Conservation (phyloP, 2,797 vertebrate species). For the Protonibea diacanthus region DNA sequence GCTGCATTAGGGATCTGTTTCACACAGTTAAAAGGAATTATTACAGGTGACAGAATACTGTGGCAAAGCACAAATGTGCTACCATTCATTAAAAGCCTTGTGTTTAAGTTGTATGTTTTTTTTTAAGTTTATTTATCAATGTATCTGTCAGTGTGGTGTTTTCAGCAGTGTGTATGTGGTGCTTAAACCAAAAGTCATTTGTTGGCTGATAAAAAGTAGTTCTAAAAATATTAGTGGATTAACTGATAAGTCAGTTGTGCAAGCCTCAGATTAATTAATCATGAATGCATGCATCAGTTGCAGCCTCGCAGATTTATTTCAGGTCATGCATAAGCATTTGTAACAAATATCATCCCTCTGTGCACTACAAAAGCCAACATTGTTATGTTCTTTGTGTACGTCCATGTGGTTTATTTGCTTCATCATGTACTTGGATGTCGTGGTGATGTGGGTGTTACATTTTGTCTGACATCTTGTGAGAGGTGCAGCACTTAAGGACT, state of each 20-base stretch:
- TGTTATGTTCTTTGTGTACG: neutral
- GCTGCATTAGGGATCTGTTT: neutral
- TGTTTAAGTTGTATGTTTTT: neutral
- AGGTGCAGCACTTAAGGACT: slow-evolving; percentile 7
- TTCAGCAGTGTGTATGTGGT: neutral
- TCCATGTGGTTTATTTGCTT: neutral
- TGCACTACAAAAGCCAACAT: neutral
- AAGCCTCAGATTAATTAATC: neutral
- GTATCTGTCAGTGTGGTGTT: neutral
- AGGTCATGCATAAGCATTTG: neutral
- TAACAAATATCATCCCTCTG: neutral
- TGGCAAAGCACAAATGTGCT: neutral
- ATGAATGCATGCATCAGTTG: neutral
- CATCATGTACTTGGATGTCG: neutral
- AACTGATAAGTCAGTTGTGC: neutral
- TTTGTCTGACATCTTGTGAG: neutral
- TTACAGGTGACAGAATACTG: neutral
- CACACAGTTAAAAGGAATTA: neutral
- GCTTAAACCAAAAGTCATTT: neutral
- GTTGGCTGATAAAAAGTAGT: neutral
- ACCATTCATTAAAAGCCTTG: neutral
- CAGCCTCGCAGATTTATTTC: neutral
- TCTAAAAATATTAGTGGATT: neutral
- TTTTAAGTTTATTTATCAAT: neutral
- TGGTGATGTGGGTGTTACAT: neutral